Evolutionary conservation across 2,797 vertebrate species (phyloP), one percentile per base, ranked within the genome.

Genomic region (Brachyrhaphis roseni): DNA sequence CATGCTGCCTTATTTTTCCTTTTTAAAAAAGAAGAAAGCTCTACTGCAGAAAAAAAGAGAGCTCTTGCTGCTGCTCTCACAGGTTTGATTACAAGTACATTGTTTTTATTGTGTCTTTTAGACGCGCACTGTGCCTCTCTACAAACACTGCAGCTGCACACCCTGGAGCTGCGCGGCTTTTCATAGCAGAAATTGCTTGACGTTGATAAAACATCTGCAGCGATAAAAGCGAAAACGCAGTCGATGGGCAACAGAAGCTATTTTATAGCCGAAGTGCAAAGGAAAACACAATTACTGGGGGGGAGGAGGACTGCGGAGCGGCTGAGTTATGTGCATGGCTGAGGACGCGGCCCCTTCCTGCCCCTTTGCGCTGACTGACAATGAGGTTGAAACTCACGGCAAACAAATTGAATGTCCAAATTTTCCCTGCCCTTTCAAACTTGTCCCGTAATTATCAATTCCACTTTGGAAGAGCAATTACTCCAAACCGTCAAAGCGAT

Each of bases 121-220:
- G 31, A 75, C 53, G 53, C 26, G 26, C 34, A 49, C 51, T 72
- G 62, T 34, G 28, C 31, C 46, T 53, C 12, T 79, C 31, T 57
- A 77, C 78, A 87, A 84, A 75, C 68, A 23, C 12, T 78, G 62
- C 80, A 78, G 84, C 79, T 76, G 79, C 72, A 78, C 81, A 85
- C 80, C 86, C 84, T 20, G 34, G 39, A 83, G 85, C 82, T 71
- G 55, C 68, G 34, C 68, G 43, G 74, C 76, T 84, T 85, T 83
- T 83, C 53, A 72, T 16, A 36, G 75, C 46, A 80, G 75, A 89
- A 89, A 90, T 79, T 70, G 79, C 81, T 73, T 79, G 80, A 87
- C 81, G 59, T 87, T 90, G 88, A 91, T 91, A 84, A 90, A 92
- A 94, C 89, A 93, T 91, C 83, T 90, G 86, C 84, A 86, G 79